Percentiles rank a stretch among this genome's conserved stretches.
Conservation (phyloP, 2,113 vertebrate genomes). For the Edolisoma coerulescens region DNA sequence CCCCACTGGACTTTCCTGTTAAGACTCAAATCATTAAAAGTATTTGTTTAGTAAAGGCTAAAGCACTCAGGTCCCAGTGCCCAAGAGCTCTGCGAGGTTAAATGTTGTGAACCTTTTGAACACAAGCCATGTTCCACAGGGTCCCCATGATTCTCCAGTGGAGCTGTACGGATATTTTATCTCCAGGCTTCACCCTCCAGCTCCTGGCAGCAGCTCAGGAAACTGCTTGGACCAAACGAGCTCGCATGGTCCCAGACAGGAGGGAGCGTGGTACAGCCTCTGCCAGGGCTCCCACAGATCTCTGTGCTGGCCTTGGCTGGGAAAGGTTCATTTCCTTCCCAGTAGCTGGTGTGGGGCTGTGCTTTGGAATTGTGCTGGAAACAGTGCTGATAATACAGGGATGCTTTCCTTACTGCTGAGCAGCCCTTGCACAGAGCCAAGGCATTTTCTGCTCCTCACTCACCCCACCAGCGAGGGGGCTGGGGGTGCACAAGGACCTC, state of each 20-base stretch:
- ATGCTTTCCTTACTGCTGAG: neutral
- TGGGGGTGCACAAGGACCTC: neutral
- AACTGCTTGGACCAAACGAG: neutral
- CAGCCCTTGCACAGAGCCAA: neutral
- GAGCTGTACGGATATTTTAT: neutral
- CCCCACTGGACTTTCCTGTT: conserved; percentile 57
- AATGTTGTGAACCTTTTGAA: conserved; percentile 9
- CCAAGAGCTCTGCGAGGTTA: neutral
- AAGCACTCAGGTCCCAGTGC: conserved; percentile 23
- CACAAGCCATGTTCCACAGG: neutral
- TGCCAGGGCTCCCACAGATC: neutral
- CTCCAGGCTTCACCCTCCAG: neutral
- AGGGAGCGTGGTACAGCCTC: neutral
- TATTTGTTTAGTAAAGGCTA: conserved; percentile 57
- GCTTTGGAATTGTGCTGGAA: neutral
- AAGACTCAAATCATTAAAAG: conserved; percentile 53
- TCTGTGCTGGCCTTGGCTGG: neutral
- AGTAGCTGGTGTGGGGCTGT: neutral
- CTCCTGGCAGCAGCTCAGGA: neutral
- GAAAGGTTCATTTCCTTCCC: neutral
- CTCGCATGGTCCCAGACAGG: neutral
- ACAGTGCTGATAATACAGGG: neutral
- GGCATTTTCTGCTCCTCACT: neutral
- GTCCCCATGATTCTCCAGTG: neutral
- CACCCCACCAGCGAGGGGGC: rapidly evolving